Base-by-base conservation (phyloP, 2,888 invertebrate species). In the Lamproptera curius region DNA sequence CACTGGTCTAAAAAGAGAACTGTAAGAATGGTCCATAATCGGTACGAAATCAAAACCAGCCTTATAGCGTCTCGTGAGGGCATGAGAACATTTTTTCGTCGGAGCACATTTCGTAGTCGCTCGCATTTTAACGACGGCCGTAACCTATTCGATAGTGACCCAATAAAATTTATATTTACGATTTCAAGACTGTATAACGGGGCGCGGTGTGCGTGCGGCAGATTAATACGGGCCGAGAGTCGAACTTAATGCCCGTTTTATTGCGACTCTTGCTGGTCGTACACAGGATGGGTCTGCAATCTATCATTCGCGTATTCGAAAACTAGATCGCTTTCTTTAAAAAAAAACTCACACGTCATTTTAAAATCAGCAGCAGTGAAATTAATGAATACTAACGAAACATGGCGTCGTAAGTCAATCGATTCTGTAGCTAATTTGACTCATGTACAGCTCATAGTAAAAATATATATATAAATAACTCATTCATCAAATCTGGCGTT, bases 121-220 rank as follows among this genome's bases (percentile, higher is more conserved):
- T 45, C 35, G 42, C 46, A 49, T 48, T 53, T 57, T 61, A 50
- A 61, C 60, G 61, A 59, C 53, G 31, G 53, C 54, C 49, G 54
- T 58, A 52, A 59, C 55, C 46, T 48, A 50, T 39, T 41, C 45
- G 46, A 51, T 45, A 50, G 46, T 46, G 43, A 53, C 42, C 49
- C 52, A 52, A 53, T 56, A 58, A 58, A 56, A 58, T 31, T 46
- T 42, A 54, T 49, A 39, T 42, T 48, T 51, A 51, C 42, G 38
- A 34, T 34, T 35, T 17, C 23, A 20, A 15, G 33, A 6, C 39
- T 42, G 46, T 45, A 45, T 31, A 49, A 43, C 48, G 45, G 16
- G 34, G 9, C 34, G 15, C 16, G 11, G 35, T 43, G 34, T 35
- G 35, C 44, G 36, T 44, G 35, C 15, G 36, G 40, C 31, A 40